These are phyloP conservation scores for Congeria kusceri DNA, from an alignment of 2,888 invertebrate species.

Conservation along the genomic window DNA sequence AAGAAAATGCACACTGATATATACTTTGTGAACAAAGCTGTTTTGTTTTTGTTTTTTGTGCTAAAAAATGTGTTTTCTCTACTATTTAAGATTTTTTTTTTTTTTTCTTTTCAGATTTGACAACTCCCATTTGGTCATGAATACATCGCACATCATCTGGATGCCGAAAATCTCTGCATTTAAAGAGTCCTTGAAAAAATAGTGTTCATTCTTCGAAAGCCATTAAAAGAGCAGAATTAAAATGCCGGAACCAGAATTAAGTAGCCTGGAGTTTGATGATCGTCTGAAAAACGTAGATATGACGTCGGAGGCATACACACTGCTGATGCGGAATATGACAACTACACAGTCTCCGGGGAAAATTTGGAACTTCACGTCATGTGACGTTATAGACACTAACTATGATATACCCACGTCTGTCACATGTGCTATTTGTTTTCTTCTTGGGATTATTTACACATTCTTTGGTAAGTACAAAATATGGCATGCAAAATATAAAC, in stretches of 20 bases:
- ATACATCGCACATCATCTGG: too few relatives aligned
- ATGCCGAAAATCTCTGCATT: too few relatives aligned
- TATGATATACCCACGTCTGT: constrained; percentile 89
- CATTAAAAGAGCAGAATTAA: background rate
- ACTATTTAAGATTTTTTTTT: too few relatives aligned
- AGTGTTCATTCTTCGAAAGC: background rate
- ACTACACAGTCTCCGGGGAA: background rate
- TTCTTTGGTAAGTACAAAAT: constrained; percentile 90
- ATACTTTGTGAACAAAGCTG: too few relatives aligned
- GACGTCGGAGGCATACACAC: constrained; percentile 26
- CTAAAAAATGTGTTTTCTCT: too few relatives aligned
- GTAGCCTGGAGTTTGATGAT: constrained; percentile 18
- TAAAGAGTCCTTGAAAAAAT: too few relatives aligned
- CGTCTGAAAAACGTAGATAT: constrained; percentile 17
- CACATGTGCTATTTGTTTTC: constrained; percentile 90
- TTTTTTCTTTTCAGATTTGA: too few relatives aligned
- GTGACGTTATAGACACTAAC: constrained; percentile 83
- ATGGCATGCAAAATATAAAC: too few relatives aligned
- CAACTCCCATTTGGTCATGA: too few relatives aligned
- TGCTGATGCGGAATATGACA: constrained; percentile 18
- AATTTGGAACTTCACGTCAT: constrained; percentile 37
- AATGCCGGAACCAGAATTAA: constrained; percentile 20
- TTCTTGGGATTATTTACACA: constrained; percentile 93
- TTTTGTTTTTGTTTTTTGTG: too few relatives aligned
- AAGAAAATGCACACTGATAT: too few relatives aligned